phyloP scores from a whole-genome alignment of 2,888 invertebrate genomes.

The Orchestes rusci region DNA sequence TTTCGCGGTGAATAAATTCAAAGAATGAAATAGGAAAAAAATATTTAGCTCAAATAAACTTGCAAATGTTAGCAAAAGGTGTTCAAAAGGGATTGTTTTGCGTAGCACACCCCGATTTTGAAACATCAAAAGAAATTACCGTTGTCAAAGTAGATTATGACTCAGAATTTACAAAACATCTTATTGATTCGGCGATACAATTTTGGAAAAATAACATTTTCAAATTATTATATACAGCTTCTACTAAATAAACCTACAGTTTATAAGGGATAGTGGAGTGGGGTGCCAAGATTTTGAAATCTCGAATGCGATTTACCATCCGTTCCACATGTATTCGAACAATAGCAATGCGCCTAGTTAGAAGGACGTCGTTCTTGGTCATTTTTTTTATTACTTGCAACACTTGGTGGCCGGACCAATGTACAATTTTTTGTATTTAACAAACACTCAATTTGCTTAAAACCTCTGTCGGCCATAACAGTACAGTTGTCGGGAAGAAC shows the following conservation, averaged over 20 bases:
- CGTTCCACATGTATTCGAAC: conserved; percentile 2
- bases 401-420: no score
- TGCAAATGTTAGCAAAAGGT: conserved; percentile 5
- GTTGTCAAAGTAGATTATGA: conserved; percentile 2
- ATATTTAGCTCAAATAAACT: not conserved
- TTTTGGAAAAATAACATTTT: conserved; percentile 6
- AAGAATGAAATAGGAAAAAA: not conserved
- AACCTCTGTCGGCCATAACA: no score
- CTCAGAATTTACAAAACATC: not conserved
- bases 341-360: conserved; percentile 4
- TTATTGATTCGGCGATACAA: not conserved
- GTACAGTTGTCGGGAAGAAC: no score
- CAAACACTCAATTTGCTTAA: no score
- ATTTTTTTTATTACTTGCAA: no score
- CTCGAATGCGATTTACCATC: conserved; percentile 1
- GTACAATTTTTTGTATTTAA: no score
- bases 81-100: conserved; percentile 3
- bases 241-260: conserved; percentile 3
- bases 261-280: conserved; percentile 3
- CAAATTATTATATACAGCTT: not conserved
- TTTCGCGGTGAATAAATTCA: not conserved
- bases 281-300: conserved; percentile 5
- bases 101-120: conserved; percentile 1
- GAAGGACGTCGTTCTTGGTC: conserved; percentile 3
- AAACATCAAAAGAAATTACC: not conserved